These are phyloP conservation scores for Scortum barcoo DNA, from an alignment of 2,113 vertebrate species.

Conservation along the genomic window DNA sequence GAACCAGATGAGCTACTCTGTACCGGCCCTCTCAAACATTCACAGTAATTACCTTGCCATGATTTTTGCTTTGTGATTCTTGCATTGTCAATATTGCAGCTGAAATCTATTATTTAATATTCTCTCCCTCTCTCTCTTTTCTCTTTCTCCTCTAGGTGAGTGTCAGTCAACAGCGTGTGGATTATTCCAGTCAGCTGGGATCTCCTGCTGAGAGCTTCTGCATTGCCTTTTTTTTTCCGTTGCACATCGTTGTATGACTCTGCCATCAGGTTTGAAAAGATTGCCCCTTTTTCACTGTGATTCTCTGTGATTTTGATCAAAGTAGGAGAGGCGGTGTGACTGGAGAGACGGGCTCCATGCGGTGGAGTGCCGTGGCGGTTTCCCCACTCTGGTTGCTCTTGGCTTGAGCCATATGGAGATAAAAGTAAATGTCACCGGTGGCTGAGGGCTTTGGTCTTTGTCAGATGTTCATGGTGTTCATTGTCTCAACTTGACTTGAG, in stretches of 20 bases:
- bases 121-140: conserved; percentile 28
- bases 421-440: conserved; percentile 59
- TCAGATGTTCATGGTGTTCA: conserved; percentile 35
- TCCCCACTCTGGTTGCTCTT: conserved; percentile 31
- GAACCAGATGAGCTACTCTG: conserved; percentile 31
- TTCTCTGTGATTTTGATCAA: conserved; percentile 70
- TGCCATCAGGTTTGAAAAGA: conserved; percentile 77
- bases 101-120: conserved; percentile 63
- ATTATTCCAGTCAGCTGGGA: conserved; percentile 67
- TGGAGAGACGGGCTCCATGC: conserved; percentile 27
- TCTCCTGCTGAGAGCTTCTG: conserved; percentile 51
- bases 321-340: conserved; percentile 20
- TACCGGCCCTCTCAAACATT: conserved; percentile 52
- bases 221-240: conserved; percentile 46
- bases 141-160: conserved; percentile 77
- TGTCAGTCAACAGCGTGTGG: conserved; percentile 71
- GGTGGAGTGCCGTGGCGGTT: conserved; percentile 18
- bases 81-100: conserved; percentile 67
- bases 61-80: conserved; percentile 67
- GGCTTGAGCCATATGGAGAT: conserved; percentile 55
- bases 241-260: conserved; percentile 56
- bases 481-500: conserved; percentile 35
- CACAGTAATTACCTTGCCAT: conserved; percentile 61
- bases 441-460: conserved; percentile 41
- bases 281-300: conserved; percentile 31